Base-by-base conservation (phyloP, 1,140 invertebrate genomes). In the Drosophila miranda region DNA sequence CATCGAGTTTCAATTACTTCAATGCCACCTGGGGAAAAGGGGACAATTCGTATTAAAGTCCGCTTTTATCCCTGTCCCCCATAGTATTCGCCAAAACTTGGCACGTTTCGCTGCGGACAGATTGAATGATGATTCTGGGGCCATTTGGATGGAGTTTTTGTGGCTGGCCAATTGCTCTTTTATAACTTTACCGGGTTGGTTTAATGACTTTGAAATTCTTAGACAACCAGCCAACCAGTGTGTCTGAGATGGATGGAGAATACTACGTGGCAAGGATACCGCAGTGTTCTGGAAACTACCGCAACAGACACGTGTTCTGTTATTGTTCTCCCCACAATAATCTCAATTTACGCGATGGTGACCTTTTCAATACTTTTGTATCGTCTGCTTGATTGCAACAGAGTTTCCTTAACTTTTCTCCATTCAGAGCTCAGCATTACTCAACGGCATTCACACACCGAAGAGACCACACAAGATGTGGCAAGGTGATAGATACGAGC, bases 1-100 rank as follows among this genome's bases (percentile, higher is more conserved):
- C 8, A 48, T 73, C 51, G 58, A 63, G 73, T 73, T 84, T 84
- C 59, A 84, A 73, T 84, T 79, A 80, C 77, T 77, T 44, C 21
- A 23, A 44, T 59, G 46, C 46, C 69, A 78, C 43, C 70, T 75
- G 60, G 49, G 6, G 41, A 41, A 61, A 73, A 16, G 16, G 16
- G 0, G 16, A 0, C 16, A 1, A 16, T 16, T 80, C 57, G 54
- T 62, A 68, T 58, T 69, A 63, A 69, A 73, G 78, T 77, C 70
- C 57, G 51, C 51, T 56, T 49, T 53, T 34, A 34, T 16, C 16
- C 16, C 16, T 16, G 1, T 16, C 1, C 3, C 8, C 8, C 8
- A 9, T 11, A 2, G 30, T 3, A 9, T 28, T 28, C 28, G 6
- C 28, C 6, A 7, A 28, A 28, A 8, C 28, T 28, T 28, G 0